phyloP scores from a whole-genome alignment of 2,888 invertebrate genomes.

The Monopis laevigella region DNA sequence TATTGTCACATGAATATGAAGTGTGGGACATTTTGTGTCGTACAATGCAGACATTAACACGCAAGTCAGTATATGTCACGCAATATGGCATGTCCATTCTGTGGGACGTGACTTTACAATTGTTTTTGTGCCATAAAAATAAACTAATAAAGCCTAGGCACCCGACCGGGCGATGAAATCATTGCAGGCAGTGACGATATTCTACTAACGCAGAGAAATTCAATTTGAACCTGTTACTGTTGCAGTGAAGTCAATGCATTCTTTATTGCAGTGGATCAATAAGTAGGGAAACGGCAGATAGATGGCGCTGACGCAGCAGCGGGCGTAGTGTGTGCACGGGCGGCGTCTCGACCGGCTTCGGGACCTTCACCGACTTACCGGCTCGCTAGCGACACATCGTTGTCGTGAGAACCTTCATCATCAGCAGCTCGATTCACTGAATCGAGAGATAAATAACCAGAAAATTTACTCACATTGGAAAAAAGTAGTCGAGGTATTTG shows the following conservation, averaged over 20 bases:
- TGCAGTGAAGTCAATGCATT: slow-evolving; percentile 17
- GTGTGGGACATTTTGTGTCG: too few relatives aligned
- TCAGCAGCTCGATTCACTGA: background rate
- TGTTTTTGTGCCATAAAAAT: too few relatives aligned
- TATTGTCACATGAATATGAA: too few relatives aligned
- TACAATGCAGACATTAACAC: too few relatives aligned
- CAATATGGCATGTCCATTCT: too few relatives aligned
- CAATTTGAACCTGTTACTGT: too few relatives aligned
- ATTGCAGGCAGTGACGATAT: too few relatives aligned
- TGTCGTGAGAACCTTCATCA: slow-evolving; percentile 41
- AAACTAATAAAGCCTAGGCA: too few relatives aligned
- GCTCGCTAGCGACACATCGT: slow-evolving; percentile 41
- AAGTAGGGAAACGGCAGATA: slow-evolving; percentile 39
- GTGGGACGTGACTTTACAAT: too few relatives aligned
- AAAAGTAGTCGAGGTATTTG: slow-evolving; percentile 77
- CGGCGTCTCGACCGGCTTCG: slow-evolving; percentile 25
- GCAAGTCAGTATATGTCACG: too few relatives aligned
- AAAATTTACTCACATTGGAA: slow-evolving; percentile 69
- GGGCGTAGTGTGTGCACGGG: slow-evolving; percentile 38
- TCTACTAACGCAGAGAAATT: too few relatives aligned
- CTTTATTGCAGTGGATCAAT: slow-evolving; percentile 56
- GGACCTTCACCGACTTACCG: slow-evolving; percentile 64
- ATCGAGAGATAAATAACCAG: background rate
- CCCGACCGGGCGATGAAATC: too few relatives aligned
- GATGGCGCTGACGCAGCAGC: slow-evolving; percentile 50